Conservation (phyloP, 2,113 vertebrate species). For the Hirundichthys speculiger region DNA sequence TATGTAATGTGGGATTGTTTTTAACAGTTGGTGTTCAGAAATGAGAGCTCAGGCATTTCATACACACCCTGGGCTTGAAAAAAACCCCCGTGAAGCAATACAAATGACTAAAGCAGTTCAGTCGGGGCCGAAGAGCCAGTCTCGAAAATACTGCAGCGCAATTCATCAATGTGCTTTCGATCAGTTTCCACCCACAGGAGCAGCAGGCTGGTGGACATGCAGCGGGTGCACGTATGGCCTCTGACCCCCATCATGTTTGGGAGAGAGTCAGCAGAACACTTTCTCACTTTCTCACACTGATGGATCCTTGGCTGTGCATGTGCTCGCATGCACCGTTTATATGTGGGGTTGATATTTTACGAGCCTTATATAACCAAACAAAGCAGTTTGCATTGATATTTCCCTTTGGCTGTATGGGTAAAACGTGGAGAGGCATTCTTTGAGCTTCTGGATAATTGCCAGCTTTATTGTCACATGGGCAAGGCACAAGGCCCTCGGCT, state of each 20-base stretch:
- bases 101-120: conserved; percentile 46
- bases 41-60: conserved; percentile 23
- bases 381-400: conserved; percentile 58
- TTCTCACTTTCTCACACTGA: conserved; percentile 33
- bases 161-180: conserved; percentile 66
- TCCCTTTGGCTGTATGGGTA: conserved; percentile 42
- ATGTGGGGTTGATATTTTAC: conserved; percentile 17
- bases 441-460: conserved; percentile 37
- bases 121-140: conserved; percentile 43
- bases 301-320: background rate
- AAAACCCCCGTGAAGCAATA: conserved; percentile 62
- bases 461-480: conserved; percentile 55
- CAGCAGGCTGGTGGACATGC: conserved; percentile 30
- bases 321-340: background rate
- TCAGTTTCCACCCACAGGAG: conserved; percentile 50
- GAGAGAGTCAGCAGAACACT: conserved; percentile 19
- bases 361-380: conserved; percentile 24
- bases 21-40: conserved; percentile 12
- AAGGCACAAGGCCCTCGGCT: conserved; percentile 45
- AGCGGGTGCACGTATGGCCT: conserved; percentile 42
- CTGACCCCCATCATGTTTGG: conserved; percentile 52
- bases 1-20: conserved; percentile 24
- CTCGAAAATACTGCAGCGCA: conserved; percentile 60
- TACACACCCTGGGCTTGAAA: conserved; percentile 24
- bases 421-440: conserved; percentile 15